A percentile compares a stretch with the other conserved stretches of the same genome.
These are phyloP conservation scores for Hyposoter dolosus DNA, from an alignment of 2,888 invertebrate species.

Conservation along the genomic window DNA sequence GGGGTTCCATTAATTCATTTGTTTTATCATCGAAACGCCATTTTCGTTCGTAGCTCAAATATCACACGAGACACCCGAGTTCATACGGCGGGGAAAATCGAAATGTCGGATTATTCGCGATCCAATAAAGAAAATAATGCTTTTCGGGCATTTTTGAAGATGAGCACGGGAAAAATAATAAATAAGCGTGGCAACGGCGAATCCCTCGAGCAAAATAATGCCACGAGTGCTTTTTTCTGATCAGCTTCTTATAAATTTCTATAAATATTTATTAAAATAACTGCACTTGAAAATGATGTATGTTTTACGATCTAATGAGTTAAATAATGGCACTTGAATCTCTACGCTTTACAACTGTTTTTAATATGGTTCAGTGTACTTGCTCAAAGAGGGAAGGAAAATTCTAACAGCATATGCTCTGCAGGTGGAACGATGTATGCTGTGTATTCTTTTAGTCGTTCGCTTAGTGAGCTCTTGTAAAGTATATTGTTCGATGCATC, in stretches of 20 bases:
- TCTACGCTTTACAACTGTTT: not conserved
- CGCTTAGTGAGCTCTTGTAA: constrained; percentile 31
- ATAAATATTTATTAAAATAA: not conserved
- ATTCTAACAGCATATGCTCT: constrained; percentile 45
- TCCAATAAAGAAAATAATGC: not conserved
- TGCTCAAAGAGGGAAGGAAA: constrained; percentile 38
- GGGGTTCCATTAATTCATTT: not conserved
- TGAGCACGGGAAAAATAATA: not conserved
- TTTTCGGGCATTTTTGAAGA: not conserved
- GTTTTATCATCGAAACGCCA: not conserved
- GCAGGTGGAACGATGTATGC: constrained; percentile 54
- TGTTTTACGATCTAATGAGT: not conserved
- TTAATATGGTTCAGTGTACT: constrained; percentile 14
- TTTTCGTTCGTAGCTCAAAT: not conserved
- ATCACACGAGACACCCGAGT: not conserved
- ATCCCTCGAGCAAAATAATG: not conserved
- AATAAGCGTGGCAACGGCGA: not conserved
- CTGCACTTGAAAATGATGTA: constrained; percentile 9
- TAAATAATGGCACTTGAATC: constrained; percentile 19
- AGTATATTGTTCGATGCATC: constrained; percentile 17
- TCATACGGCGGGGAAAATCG: not conserved
- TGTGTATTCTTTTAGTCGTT: constrained; percentile 47
- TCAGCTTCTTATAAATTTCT: not conserved
- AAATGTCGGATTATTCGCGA: constrained; percentile 3
- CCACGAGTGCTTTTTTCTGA: not conserved